phyloP scores from a whole-genome alignment of 2,113 vertebrate species.

The Passer domesticus region DNA sequence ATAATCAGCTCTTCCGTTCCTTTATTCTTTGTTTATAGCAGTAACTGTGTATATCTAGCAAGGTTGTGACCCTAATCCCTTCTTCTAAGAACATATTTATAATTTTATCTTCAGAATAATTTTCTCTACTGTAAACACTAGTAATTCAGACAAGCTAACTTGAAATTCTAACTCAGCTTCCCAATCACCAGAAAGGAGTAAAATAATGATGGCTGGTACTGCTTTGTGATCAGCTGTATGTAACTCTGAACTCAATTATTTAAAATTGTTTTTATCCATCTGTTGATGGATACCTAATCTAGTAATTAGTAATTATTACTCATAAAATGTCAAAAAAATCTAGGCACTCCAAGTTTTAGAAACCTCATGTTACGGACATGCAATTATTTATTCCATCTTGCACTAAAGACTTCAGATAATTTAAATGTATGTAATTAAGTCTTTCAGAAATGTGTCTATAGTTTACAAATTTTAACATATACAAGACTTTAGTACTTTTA shows the following conservation, averaged over 20 bases:
- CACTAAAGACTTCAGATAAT: background rate
- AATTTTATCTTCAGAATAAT: background rate
- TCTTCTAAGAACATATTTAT: background rate
- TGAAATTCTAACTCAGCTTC: background rate
- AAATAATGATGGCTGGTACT: background rate
- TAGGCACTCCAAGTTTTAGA: background rate
- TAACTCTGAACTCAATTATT: background rate
- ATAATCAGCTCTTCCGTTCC: background rate
- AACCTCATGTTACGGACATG: background rate
- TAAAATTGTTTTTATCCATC: background rate
- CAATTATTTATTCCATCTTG: background rate
- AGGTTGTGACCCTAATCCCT: background rate
- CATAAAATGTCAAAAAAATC: background rate
- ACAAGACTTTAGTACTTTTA: background rate
- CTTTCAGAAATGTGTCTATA: background rate
- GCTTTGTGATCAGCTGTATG: background rate
- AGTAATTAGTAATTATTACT: background rate
- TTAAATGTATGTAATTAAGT: background rate
- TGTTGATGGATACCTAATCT: background rate
- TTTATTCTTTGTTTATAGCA: background rate
- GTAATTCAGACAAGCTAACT: background rate
- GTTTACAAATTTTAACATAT: background rate
- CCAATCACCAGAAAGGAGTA: background rate
- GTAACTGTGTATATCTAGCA: background rate
- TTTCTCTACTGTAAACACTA: background rate